Evolutionary conservation across 1,140 invertebrate genomes (phyloP), one percentile per base, ranked within the genome.

Genomic region (Penaeus indicus): DNA sequence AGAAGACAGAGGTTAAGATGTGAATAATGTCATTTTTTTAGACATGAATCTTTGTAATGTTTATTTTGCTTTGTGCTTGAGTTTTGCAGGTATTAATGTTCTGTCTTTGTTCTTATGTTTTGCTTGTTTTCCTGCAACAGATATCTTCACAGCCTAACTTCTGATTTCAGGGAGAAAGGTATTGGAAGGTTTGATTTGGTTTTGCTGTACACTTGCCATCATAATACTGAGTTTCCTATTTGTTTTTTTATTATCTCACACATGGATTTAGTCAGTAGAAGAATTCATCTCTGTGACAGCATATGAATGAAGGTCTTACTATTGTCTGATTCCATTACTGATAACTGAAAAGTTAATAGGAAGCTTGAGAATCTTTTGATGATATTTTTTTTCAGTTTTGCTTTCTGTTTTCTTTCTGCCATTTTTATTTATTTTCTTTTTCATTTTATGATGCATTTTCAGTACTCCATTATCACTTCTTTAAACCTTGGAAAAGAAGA

Each of bases 401-500:
- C 54, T 80, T 11, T n/a, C 16, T 80, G 47, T 80, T 25, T n/a
- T 80, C n/a, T 78, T 47, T 47, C 38, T 47, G 11, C 72, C 54
- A 54, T n/a, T 54, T 60, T 80, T 80, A 22, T 80, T 47, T 60
- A 27, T 27, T 54, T 16, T 80, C 42, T 80, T 60, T 80, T 42
- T 79, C 25, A n/a, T 60, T 80, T 42, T 27, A 60, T 25, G 27
- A 25, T 25, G 18, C 42, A 80, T 60, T 27, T 16, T 42, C 10
- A 54, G 10, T 80, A 60, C 7, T 80, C 61, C 78, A 80, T 42
- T 60, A 38, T 80, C 47, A 80, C 47, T 61, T 80, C 38, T 54
- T 72, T 54, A 54, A 85, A 61, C 84, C 62, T 64, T 32, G 25
- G 7, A 75, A 85, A 85, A 85, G 84, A 85, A 77, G 84, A 85